Base-by-base conservation (phyloP, 2,888 invertebrate genomes). In the Parochlus steinenii region DNA sequence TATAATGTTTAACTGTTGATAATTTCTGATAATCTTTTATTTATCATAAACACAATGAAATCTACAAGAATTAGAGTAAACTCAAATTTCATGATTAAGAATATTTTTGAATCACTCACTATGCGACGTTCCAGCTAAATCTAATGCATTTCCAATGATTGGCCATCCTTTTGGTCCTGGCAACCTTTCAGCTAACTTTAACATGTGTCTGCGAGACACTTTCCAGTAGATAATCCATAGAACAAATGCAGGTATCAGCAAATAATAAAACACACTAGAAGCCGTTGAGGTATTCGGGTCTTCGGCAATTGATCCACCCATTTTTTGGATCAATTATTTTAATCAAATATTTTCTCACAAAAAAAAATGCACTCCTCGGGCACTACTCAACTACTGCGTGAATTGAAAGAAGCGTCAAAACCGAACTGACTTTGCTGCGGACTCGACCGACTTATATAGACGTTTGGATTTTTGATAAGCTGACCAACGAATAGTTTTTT, bases 201-300 rank as follows among this genome's bases (percentile, higher is more conserved):
- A 62, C 51, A 83, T 47, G 48, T 72, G 74, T 24, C 72, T 64
- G n/a, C 79, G 65, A 7, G 79, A 79, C 46, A 79, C 59, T 31
- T 71, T 67, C 74, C 77, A 83, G 58, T 83, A 83, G 18, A 71
- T 61, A 51, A 73, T 74, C 67, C 73, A 80, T 31, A 83, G 63
- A 3, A 72, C 55, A 22, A 78, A 17, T 1, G 77, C 74, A 25
- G 76, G 81, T 14, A 80, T 54, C 30, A 83, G 58, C n/a, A 83
- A 67, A 41, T 72, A 65, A 46, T 78, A 72, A 52, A 82, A 80
- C 40, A 80, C 58, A 45, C 64, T 72, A 37, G 72, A 71, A 16
- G 78, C 69, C 26, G 72, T 20, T 1, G 10, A 18, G 5, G 7
- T 14, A 8, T 12, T 22, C 24, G 27, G 27, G 57, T 55, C 46